Evolutionary conservation across 2,888 invertebrate species (phyloP).

Genomic region (Noctua fimbriata): DNA sequence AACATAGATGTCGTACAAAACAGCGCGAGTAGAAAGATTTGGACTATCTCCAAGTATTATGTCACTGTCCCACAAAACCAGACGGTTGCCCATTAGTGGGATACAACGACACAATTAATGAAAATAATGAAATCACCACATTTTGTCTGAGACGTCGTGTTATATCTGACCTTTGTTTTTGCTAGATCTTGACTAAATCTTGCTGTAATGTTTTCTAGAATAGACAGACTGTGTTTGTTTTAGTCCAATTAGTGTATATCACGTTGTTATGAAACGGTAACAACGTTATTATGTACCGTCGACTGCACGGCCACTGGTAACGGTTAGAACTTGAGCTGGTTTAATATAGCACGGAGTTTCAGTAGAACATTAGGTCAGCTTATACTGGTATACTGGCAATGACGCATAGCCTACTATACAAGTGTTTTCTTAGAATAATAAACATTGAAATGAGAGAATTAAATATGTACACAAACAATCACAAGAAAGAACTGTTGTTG

Average conservation of each 20-base stretch:
- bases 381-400: not conserved
- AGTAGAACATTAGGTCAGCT: not conserved
- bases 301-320: not conserved
- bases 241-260: slow-evolving; percentile 38
- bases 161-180: slow-evolving; percentile 31
- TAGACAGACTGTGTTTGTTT: slow-evolving; percentile 8
- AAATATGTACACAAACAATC: slow-evolving; percentile 4
- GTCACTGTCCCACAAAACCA: slow-evolving; percentile 53
- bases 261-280: not conserved
- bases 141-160: slow-evolving; percentile 35
- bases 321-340: too few species aligned
- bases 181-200: not conserved
- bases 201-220: slow-evolving; percentile 21
- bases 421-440: not conserved
- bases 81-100: slow-evolving; percentile 58
- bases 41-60: slow-evolving; percentile 62
- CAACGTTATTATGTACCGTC: not conserved
- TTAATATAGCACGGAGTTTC: not conserved
- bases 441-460: slow-evolving; percentile 18
- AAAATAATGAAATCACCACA: slow-evolving; percentile 53
- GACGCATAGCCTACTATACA: not conserved
- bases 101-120: slow-evolving; percentile 57
- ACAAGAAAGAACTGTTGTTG: slow-evolving; percentile 7
- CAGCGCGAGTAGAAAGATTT: slow-evolving; percentile 48
- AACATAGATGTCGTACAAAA: slow-evolving; percentile 31